Percentiles rank a stretch among this genome's conserved stretches.
phyloP scores from a whole-genome alignment of 1,140 invertebrate genomes.

The Sipha flava region DNA sequence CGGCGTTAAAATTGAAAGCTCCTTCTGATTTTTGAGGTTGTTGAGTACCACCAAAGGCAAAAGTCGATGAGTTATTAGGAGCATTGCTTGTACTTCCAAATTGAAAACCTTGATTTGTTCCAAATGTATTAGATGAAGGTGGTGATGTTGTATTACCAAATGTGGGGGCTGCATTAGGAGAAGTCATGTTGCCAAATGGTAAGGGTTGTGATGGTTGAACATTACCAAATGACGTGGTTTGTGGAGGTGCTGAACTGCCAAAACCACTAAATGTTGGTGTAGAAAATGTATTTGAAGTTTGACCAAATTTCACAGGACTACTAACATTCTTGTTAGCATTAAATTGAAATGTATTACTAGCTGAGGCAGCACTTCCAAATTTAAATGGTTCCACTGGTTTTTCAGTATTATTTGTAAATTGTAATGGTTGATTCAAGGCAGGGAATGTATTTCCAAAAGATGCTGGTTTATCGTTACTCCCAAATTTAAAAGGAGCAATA shows the following conservation, averaged over 20 bases:
- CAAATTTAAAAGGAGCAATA: conserved; percentile 11
- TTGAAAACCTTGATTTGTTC: background rate
- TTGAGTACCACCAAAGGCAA: background rate
- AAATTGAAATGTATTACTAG: background rate
- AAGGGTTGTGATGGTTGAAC: background rate
- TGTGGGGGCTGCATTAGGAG: background rate
- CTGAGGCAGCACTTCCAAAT: background rate
- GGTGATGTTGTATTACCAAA: background rate
- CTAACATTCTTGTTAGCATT: background rate
- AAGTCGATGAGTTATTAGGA: background rate
- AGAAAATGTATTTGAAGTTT: background rate
- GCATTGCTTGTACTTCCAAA: background rate
- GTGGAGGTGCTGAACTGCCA: background rate
- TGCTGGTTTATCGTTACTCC: background rate
- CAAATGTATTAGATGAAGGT: background rate
- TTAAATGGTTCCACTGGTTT: background rate
- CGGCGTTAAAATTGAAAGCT: background rate
- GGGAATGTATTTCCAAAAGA: conserved; percentile 3
- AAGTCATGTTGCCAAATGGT: background rate
- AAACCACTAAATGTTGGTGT: background rate
- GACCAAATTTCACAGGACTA: background rate
- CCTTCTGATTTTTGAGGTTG: background rate
- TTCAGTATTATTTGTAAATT: background rate
- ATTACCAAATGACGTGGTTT: background rate
- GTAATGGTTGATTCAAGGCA: background rate